phyloP scores from a whole-genome alignment of 2,888 invertebrate species.

The Tipula helvola region DNA sequence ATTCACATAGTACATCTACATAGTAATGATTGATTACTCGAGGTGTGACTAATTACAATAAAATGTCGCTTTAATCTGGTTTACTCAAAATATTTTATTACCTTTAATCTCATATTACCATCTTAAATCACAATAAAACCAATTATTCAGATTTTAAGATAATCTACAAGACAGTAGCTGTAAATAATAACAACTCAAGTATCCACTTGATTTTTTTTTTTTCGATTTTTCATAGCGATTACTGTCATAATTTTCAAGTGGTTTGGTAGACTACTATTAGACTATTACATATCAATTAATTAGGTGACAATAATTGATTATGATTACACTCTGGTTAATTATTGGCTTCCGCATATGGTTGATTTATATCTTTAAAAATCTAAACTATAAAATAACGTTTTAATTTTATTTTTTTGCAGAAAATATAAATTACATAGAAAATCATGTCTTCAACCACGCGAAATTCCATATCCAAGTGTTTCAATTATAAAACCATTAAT shows the following conservation, averaged over 20 bases:
- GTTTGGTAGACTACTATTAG: neutral
- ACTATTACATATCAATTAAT: neutral
- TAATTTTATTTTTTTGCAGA: constrained; percentile 26
- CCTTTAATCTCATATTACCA: neutral
- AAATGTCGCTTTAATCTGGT: neutral
- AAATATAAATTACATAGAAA: constrained; percentile 52
- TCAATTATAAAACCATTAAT: constrained; percentile 90
- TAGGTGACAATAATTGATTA: too few relatives aligned
- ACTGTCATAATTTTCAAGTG: neutral
- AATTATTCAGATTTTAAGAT: neutral
- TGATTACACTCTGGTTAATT: too few relatives aligned
- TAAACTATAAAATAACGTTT: neutral
- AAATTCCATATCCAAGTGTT: constrained; percentile 73
- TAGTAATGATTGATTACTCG: neutral
- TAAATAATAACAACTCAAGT: neutral
- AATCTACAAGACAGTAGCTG: neutral
- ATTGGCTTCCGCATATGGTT: too few relatives aligned
- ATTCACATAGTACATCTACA: neutral
- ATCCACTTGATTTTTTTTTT: neutral
- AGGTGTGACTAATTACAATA: neutral
- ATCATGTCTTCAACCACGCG: constrained; percentile 55
- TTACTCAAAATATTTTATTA: neutral
- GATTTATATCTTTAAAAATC: too few relatives aligned
- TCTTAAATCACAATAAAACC: neutral
- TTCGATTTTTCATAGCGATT: neutral